phyloP scores from a whole-genome alignment of 2,888 invertebrate species.

The Cryptocephalus primarius region DNA sequence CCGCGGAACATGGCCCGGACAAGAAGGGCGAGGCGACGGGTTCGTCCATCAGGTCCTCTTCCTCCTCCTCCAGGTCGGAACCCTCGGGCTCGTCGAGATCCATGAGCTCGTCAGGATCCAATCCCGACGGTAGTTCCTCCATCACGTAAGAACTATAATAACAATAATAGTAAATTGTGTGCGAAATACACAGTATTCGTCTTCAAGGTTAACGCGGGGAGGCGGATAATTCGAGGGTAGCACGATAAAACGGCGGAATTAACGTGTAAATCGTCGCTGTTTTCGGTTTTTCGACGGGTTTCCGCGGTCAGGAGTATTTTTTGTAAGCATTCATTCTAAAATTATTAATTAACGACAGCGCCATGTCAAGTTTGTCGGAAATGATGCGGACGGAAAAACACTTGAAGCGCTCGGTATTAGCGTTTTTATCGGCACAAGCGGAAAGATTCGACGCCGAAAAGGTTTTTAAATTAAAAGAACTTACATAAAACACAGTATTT shows the following conservation, averaged over 20 bases:
- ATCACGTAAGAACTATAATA: conserved; percentile 21
- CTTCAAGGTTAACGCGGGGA: too few relatives aligned
- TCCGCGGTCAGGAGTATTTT: too few relatives aligned
- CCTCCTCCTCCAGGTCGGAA: conserved; percentile 65
- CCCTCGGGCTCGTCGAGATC: conserved; percentile 65
- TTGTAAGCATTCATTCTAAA: too few relatives aligned
- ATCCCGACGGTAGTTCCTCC: conserved; percentile 34
- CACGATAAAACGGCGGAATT: too few relatives aligned
- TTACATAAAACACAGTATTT: conserved; percentile 30
- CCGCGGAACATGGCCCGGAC: conserved; percentile 51
- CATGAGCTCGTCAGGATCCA: conserved; percentile 44
- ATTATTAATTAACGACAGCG: conserved; percentile 12
- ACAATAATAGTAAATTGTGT: too few relatives aligned
- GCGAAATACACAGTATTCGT: too few relatives aligned
- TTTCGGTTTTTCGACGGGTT: too few relatives aligned
- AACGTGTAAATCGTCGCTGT: too few relatives aligned
- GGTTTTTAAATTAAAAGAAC: conserved; percentile 5
- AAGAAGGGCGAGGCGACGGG: conserved; percentile 40
- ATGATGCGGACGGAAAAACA: conserved; percentile 14
- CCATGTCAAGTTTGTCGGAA: conserved; percentile 18
- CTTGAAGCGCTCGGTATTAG: conserved; percentile 1
- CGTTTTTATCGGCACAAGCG: background rate
- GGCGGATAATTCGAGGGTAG: too few relatives aligned
- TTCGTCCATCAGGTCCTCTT: conserved; percentile 45
- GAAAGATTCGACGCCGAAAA: conserved; percentile 1